Conservation (phyloP, 2,888 invertebrate genomes). For the Coremacera marginata region DNA sequence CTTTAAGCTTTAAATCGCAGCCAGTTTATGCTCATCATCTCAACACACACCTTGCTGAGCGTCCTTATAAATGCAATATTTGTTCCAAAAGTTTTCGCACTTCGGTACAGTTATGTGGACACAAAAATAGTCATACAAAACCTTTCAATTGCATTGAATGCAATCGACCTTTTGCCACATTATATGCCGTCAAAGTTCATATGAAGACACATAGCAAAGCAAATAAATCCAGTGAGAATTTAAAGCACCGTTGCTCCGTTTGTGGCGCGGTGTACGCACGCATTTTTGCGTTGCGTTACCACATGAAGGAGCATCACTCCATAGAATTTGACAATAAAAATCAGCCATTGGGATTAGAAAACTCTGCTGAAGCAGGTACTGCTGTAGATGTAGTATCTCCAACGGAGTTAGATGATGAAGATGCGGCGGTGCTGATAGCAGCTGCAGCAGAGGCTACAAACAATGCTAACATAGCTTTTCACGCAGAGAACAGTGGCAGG, state of each 20-base stretch:
- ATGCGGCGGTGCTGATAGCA: slow-evolving; percentile 55
- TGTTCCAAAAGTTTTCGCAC: slow-evolving; percentile 87
- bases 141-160: slow-evolving; percentile 84
- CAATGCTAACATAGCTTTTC: slow-evolving; percentile 5
- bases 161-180: slow-evolving; percentile 81
- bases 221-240: slow-evolving; percentile 71
- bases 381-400: slow-evolving; percentile 34
- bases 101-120: slow-evolving; percentile 82
- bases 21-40: slow-evolving; percentile 85
- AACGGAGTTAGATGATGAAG: slow-evolving; percentile 44
- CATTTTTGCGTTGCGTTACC: slow-evolving; percentile 80
- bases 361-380: neutral
- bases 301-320: slow-evolving; percentile 77
- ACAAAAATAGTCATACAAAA: slow-evolving; percentile 85
- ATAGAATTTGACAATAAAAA: slow-evolving; percentile 44
- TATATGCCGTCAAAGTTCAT: slow-evolving; percentile 82
- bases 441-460: slow-evolving; percentile 52
- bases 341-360: slow-evolving; percentile 34
- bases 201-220: slow-evolving; percentile 80
- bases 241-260: slow-evolving; percentile 77
- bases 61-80: slow-evolving; percentile 80
- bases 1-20: slow-evolving; percentile 80
- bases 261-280: slow-evolving; percentile 85
- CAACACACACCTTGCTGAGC: slow-evolving; percentile 80
- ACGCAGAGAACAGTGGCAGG: neutral